A percentile compares a stretch with the other conserved stretches of the same genome.
Evolutionary conservation across 2,888 invertebrate species (phyloP).

Genomic region (Pterobdella sp.): DNA sequence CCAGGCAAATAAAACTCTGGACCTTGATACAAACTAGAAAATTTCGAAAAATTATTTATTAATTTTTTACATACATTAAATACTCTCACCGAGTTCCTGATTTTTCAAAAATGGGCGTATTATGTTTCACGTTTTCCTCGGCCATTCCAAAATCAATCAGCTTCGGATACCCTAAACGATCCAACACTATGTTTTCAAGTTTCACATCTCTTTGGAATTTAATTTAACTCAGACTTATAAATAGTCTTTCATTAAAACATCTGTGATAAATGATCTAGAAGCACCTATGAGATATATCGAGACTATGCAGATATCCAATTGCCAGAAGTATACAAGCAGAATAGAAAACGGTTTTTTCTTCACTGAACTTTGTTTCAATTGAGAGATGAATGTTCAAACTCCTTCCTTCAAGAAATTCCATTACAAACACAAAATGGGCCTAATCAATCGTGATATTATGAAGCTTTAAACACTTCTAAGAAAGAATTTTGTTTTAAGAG

Average conservation of each 20-base stretch:
- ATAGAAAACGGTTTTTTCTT: conserved; percentile 21
- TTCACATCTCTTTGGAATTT: conserved; percentile 17
- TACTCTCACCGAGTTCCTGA: conserved; percentile 13
- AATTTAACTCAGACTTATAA: neutral
- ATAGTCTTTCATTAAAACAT: neutral
- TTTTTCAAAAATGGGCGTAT: conserved; percentile 25
- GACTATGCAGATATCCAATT: conserved; percentile 26
- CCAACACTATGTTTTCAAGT: conserved; percentile 26
- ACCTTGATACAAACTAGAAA: conserved; percentile 24
- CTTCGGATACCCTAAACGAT: conserved; percentile 25
- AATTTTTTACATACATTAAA: neutral
- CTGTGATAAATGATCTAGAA: neutral
- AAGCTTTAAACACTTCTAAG: neutral
- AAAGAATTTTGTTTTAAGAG: neutral
- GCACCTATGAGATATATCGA: conserved; percentile 22
- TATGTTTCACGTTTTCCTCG: conserved; percentile 16
- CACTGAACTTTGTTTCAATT: conserved; percentile 19
- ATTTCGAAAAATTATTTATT: neutral
- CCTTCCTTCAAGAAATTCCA: conserved; percentile 23
- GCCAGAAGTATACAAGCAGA: conserved; percentile 19
- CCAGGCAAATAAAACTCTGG: conserved; percentile 25
- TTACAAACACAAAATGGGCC: conserved; percentile 23
- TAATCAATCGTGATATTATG: neutral
- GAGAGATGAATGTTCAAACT: conserved; percentile 9
- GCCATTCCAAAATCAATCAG: conserved; percentile 28